These are phyloP conservation scores for Ceratina australensis DNA, from an alignment of 1,140 invertebrate genomes.

Conservation along the genomic window DNA sequence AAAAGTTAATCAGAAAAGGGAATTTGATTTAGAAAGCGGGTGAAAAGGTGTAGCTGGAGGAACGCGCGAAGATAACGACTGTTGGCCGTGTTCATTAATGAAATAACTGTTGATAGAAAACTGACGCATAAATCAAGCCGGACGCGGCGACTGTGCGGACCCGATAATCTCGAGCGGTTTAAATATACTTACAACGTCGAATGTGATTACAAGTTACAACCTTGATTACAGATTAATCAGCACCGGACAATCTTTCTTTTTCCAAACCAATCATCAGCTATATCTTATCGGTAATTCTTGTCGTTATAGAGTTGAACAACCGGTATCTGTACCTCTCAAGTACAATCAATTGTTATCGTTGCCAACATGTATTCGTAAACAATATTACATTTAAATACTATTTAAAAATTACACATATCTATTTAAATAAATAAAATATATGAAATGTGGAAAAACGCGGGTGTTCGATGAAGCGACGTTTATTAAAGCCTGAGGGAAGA, in stretches of 20 bases:
- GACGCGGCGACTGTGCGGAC: neutral
- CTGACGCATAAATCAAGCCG: slow-evolving; percentile 8
- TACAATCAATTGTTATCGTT: no score
- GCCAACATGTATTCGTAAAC: no score
- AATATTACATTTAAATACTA: no score
- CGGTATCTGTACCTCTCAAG: neutral
- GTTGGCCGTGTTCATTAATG: neutral
- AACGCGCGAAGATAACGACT: neutral
- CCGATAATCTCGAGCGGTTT: slow-evolving; percentile 13
- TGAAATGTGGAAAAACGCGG: neutral
- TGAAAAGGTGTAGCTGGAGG: neutral
- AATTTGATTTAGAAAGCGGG: no score
- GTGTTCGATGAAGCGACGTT: slow-evolving; percentile 1
- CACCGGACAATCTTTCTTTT: neutral
- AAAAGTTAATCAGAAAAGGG: no score
- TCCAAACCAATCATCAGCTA: neutral
- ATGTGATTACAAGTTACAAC: slow-evolving; percentile 46
- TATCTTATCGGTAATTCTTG: neutral
- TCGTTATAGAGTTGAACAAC: neutral
- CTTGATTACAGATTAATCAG: slow-evolving; percentile 48
- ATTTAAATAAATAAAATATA: no score
- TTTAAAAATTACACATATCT: no score
- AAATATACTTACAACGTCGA: neutral
- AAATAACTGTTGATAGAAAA: slow-evolving; percentile 17
- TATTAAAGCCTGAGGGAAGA: neutral